Percentiles rank a stretch among this genome's conserved stretches.
These are phyloP conservation scores for Ptychobarbus kaznakovi DNA, from an alignment of 2,797 vertebrate genomes.

Conservation along the genomic window DNA sequence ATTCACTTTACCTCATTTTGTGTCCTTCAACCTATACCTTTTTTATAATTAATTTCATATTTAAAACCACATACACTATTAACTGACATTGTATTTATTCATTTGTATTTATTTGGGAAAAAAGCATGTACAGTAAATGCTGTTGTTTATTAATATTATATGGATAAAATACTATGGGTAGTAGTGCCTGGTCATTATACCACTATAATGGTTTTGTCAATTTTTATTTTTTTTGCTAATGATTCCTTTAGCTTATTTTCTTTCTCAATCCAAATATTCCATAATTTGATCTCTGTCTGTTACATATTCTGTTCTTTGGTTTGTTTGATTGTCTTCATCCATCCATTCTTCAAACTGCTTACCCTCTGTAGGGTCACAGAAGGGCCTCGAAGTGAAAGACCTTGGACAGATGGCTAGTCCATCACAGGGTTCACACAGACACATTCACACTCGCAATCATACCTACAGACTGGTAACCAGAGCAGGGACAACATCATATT, in stretches of 20 bases:
- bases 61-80: background rate
- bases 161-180: no score
- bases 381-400: background rate
- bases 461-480: background rate
- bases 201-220: background rate
- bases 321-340: background rate
- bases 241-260: background rate
- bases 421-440: background rate
- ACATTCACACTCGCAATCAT: background rate
- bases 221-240: background rate
- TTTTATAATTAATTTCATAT: background rate
- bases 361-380: slow-evolving; percentile 7
- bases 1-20: slow-evolving; percentile 22
- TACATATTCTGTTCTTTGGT: background rate
- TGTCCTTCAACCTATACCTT: background rate
- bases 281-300: no score
- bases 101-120: no score
- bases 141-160: background rate
- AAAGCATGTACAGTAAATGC: background rate
- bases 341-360: background rate
- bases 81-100: background rate
- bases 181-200: background rate
- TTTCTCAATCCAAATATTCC: background rate
- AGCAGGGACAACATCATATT: background rate
- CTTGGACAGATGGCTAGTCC: background rate